Percentiles rank a stretch among this genome's conserved stretches.
These are phyloP conservation scores for Athalia circularis DNA, from an alignment of 2,888 invertebrate genomes.

Conservation along the genomic window DNA sequence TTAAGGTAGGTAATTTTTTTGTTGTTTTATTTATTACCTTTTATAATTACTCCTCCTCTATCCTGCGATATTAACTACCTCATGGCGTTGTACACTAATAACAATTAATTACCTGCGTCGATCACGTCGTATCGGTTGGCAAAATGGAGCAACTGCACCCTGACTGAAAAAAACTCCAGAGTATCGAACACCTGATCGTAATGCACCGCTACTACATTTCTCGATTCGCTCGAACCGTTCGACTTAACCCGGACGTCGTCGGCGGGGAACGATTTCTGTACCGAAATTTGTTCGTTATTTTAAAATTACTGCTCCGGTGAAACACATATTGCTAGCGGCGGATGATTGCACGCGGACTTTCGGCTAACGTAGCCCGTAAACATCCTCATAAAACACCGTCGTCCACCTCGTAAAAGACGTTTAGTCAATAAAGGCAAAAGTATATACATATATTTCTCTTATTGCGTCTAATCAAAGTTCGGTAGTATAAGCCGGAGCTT, in stretches of 20 bases:
- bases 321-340: constrained; percentile 22
- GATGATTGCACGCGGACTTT: constrained; percentile 10
- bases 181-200: background rate
- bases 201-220: background rate
- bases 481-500: constrained; percentile 38
- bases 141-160: background rate
- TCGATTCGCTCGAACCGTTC: background rate
- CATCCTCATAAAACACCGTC: constrained; percentile 33
- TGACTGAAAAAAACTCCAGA: background rate
- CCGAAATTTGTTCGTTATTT: background rate
- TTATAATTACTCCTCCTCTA: constrained; percentile 24
- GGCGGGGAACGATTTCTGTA: background rate
- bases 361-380: constrained; percentile 29
- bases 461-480: constrained; percentile 42
- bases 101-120: constrained; percentile 29
- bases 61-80: constrained; percentile 29
- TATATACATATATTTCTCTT: constrained; percentile 28
- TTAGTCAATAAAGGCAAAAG: constrained; percentile 38
- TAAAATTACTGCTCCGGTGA: constrained; percentile 19
- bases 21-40: constrained; percentile 3
- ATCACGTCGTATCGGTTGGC: background rate
- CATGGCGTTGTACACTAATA: constrained; percentile 28
- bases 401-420: constrained; percentile 36
- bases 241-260: too few relatives aligned
- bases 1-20: constrained; percentile 42